A percentile compares a stretch with the other conserved stretches of the same genome.
phyloP scores from a whole-genome alignment of 2,113 vertebrate genomes.

The Gallinago media region DNA sequence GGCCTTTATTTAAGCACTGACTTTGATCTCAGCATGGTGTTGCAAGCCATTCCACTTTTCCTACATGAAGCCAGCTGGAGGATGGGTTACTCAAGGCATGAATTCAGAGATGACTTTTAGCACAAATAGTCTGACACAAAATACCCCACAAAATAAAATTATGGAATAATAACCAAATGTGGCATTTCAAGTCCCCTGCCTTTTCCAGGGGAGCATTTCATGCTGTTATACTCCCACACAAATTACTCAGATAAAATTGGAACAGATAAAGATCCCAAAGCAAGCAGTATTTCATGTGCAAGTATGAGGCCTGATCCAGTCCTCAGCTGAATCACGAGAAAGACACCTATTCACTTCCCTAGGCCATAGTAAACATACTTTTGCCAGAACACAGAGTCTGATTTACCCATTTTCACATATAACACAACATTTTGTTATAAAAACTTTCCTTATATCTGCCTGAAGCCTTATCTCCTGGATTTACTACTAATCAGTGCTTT shows the following conservation, averaged over 20 bases:
- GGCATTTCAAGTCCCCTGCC: slow-evolving; percentile 13
- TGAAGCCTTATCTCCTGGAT: not conserved
- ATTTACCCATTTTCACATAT: not conserved
- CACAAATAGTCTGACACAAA: not conserved
- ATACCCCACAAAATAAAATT: not conserved
- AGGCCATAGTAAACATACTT: not conserved
- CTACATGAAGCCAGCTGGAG: not conserved
- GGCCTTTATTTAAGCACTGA: not conserved
- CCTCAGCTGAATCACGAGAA: not conserved
- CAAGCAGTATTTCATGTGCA: not conserved
- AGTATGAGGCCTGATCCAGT: not conserved
- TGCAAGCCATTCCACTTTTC: not conserved
- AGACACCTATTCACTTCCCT: not conserved
- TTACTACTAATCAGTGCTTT: not conserved
- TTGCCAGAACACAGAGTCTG: not conserved
- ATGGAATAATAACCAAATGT: not conserved
- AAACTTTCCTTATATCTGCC: not conserved
- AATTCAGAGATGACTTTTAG: not conserved
- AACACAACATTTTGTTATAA: not conserved
- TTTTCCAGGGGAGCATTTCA: slow-evolving; percentile 35
- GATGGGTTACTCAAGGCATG: not conserved
- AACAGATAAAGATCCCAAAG: not conserved
- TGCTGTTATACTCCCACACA: not conserved
- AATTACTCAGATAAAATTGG: slow-evolving; percentile 7
- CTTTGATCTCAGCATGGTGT: not conserved